Conservation (phyloP, 35 echinoderm and acorn worm species). For the Heliocidaris erythrogramma region DNA sequence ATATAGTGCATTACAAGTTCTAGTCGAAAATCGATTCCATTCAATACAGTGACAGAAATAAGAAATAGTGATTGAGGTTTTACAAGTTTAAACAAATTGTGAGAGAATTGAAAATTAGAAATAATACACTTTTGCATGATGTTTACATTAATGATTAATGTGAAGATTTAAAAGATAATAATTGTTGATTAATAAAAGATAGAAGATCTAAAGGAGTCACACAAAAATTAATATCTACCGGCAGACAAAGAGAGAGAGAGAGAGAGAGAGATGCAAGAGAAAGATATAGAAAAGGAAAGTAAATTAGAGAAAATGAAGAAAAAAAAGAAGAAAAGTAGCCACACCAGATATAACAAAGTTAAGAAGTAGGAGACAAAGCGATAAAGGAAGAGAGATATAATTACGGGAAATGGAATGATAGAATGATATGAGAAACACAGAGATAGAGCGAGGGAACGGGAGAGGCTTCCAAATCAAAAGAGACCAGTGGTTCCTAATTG, state of each 20-base stretch:
- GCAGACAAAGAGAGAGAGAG: not conserved
- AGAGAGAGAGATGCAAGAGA: not conserved
- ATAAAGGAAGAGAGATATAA: not conserved
- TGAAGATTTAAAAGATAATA: too few species aligned
- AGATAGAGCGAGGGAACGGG: not conserved
- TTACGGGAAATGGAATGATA: not conserved
- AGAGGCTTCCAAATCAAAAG: not conserved
- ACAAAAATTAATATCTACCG: not conserved
- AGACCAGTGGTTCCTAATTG: not conserved
- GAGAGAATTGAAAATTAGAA: too few species aligned
- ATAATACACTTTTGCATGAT: too few species aligned
- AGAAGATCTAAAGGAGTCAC: too few species aligned
- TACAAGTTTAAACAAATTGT: too few species aligned
- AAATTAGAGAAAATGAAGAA: not conserved
- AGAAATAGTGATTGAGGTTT: too few species aligned
- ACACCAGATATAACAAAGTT: not conserved
- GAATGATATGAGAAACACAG: not conserved
- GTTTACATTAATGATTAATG: too few species aligned
- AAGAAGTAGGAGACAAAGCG: not conserved
- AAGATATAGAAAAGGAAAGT: not conserved
- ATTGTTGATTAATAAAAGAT: too few species aligned
- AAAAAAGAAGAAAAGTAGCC: not conserved
- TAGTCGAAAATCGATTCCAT: too few species aligned
- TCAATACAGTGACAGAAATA: too few species aligned
- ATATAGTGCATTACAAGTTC: too few species aligned